These are phyloP conservation scores for Drosophila sturtevanti DNA, from an alignment of 1,140 invertebrate species.

Conservation along the genomic window DNA sequence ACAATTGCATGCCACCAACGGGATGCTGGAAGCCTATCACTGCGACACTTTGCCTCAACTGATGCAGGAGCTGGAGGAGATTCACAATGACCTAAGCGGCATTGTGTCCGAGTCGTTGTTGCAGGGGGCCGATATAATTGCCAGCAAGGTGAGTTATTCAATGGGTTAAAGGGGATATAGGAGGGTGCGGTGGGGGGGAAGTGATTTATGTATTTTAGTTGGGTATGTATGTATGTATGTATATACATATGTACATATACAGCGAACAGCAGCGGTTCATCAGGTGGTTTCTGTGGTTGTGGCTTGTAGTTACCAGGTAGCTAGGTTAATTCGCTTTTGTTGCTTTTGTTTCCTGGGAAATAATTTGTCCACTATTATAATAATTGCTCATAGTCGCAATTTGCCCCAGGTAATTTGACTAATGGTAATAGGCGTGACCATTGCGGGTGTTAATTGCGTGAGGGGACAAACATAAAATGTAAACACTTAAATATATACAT, in stretches of 20 bases:
- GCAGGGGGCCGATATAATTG: constrained; percentile 91
- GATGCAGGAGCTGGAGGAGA: constrained; percentile 93
- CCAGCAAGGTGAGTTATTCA: constrained; percentile 87
- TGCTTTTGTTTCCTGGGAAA: constrained; percentile 49
- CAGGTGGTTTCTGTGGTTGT: constrained; percentile 25
- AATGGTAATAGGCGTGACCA: constrained; percentile 36
- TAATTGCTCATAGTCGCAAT: constrained; percentile 67
- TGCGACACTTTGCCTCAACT: constrained; percentile 90
- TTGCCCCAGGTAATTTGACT: constrained; percentile 64
- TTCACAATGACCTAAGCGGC: constrained; percentile 91
- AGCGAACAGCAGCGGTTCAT: neutral
- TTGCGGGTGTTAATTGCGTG: constrained; percentile 20
- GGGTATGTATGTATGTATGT: constrained; percentile 24
- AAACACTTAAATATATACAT: too few relatives aligned
- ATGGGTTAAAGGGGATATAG: neutral
- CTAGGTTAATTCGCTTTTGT: constrained; percentile 44
- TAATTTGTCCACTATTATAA: constrained; percentile 70
- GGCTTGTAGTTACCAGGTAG: constrained; percentile 12
- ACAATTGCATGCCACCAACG: constrained; percentile 95
- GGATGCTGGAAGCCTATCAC: constrained; percentile 90
- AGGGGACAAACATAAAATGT: neutral
- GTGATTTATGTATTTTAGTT: constrained; percentile 65
- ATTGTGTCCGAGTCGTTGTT: constrained; percentile 91
- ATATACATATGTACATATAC: neutral
- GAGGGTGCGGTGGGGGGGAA: constrained; percentile 27